phyloP scores from a whole-genome alignment of 2,888 invertebrate species.

The Halocaridina rubra region DNA sequence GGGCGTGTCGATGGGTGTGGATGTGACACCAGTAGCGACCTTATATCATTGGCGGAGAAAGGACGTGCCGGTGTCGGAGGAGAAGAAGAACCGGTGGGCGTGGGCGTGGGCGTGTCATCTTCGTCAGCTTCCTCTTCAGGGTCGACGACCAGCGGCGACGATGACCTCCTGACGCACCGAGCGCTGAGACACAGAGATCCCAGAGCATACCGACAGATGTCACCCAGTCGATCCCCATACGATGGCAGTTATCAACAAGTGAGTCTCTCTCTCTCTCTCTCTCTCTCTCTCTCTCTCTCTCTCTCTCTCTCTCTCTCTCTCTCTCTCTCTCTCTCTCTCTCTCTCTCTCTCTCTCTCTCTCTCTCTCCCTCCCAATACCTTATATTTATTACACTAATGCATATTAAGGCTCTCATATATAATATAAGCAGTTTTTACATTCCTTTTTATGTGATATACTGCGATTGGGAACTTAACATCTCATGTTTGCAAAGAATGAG shows the following conservation, averaged over 20 bases:
- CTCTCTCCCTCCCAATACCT: not conserved
- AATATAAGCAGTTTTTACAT: no score
- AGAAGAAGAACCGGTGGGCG: constrained; percentile 71
- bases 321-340: not conserved
- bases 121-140: constrained; percentile 73
- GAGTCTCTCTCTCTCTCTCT: constrained; percentile 3
- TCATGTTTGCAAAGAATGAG: no score
- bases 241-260: constrained; percentile 47
- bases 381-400: no score
- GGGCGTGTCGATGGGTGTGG: constrained; percentile 6
- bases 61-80: constrained; percentile 41
- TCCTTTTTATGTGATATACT: no score
- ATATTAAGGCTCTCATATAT: no score
- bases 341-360: constrained; percentile 10
- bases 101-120: constrained; percentile 68
- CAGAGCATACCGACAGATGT: constrained; percentile 59
- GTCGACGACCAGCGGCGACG: constrained; percentile 73
- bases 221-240: constrained; percentile 49
- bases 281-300: not conserved
- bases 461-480: no score
- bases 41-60: constrained; percentile 58
- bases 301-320: constrained; percentile 20
- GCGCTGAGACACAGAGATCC: constrained; percentile 63
- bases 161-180: constrained; percentile 66
- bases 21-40: constrained; percentile 41